Evolutionary conservation across 2,113 vertebrate species (phyloP).

Genomic region (Salvelinus namaycush): DNA sequence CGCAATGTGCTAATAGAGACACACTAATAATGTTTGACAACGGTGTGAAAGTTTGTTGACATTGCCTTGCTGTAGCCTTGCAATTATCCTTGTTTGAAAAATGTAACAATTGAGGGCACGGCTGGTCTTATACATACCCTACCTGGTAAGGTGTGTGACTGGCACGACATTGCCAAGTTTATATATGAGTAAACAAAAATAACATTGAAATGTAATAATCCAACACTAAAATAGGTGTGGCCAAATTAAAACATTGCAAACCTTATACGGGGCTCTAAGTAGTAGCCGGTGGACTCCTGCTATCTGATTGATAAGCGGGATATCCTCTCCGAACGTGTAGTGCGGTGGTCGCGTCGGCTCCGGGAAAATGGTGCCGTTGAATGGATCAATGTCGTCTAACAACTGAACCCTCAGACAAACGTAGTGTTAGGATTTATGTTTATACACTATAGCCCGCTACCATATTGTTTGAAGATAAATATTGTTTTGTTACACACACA

Average conservation of each 20-base stretch:
- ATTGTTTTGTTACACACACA: no score
- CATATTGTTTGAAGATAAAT: no score
- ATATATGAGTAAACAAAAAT: neutral
- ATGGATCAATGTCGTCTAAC: conserved; percentile 93
- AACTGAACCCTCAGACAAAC: conserved; percentile 91
- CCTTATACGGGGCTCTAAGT: conserved; percentile 90
- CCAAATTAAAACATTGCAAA: conserved; percentile 51
- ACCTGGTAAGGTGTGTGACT: neutral
- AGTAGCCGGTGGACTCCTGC: conserved; percentile 88
- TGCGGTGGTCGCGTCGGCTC: conserved; percentile 87
- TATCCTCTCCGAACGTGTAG: conserved; percentile 88
- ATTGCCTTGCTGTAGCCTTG: no score
- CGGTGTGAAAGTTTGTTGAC: no score
- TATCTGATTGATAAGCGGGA: conserved; percentile 88
- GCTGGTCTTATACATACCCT: neutral
- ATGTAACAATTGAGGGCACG: no score
- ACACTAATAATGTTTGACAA: no score
- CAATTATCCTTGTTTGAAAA: no score
- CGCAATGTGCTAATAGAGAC: no score
- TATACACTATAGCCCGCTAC: no score
- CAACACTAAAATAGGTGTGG: neutral
- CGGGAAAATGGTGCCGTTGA: conserved; percentile 93
- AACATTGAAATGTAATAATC: neutral
- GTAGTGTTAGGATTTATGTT: no score
- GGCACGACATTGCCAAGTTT: neutral